A percentile compares a stretch with the other conserved stretches of the same genome.
phyloP scores from a whole-genome alignment of 2,797 vertebrate genomes.

The Sebastiscus tertius region DNA sequence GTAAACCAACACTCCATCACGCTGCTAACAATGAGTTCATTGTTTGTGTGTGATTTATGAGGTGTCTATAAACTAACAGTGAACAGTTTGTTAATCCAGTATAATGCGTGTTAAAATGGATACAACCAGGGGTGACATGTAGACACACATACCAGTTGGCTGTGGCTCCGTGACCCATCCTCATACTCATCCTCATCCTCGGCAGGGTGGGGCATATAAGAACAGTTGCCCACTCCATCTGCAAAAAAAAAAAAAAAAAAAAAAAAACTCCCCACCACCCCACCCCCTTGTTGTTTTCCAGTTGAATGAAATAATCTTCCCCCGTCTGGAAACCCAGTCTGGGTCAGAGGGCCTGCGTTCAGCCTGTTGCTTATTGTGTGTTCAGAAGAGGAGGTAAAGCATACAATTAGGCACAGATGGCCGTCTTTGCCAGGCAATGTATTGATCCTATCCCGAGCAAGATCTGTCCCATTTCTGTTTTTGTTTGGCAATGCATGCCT shows the following conservation, averaged over 20 bases:
- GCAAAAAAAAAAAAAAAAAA: constrained; percentile 65
- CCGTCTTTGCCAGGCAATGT: constrained; percentile 82
- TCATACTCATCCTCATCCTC: constrained; percentile 44
- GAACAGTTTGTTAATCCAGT: constrained; percentile 79
- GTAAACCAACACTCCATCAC: constrained; percentile 73
- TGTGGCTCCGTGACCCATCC: constrained; percentile 62
- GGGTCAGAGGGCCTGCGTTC: constrained; percentile 85
- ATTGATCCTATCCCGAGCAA: constrained; percentile 76
- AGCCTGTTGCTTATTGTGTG: constrained; percentile 89
- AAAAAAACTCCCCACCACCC: constrained; percentile 50
- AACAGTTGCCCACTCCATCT: constrained; percentile 82
- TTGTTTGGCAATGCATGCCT: constrained; percentile 64
- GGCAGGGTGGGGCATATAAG: constrained; percentile 74
- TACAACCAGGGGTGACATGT: constrained; percentile 55
- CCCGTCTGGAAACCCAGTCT: constrained; percentile 84
- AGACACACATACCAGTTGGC: constrained; percentile 68
- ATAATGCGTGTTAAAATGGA: constrained; percentile 75
- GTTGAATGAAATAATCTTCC: constrained; percentile 88
- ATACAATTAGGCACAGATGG: constrained; percentile 89
- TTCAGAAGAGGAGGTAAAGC: constrained; percentile 82
- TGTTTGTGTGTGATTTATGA: constrained; percentile 75
- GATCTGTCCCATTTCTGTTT: constrained; percentile 75
- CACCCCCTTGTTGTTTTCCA: constrained; percentile 87
- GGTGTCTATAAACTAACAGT: constrained; percentile 71
- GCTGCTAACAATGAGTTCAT: constrained; percentile 71